These are phyloP conservation scores for Halictus quadricinctus DNA, from an alignment of 2,888 invertebrate genomes.

Conservation along the genomic window DNA sequence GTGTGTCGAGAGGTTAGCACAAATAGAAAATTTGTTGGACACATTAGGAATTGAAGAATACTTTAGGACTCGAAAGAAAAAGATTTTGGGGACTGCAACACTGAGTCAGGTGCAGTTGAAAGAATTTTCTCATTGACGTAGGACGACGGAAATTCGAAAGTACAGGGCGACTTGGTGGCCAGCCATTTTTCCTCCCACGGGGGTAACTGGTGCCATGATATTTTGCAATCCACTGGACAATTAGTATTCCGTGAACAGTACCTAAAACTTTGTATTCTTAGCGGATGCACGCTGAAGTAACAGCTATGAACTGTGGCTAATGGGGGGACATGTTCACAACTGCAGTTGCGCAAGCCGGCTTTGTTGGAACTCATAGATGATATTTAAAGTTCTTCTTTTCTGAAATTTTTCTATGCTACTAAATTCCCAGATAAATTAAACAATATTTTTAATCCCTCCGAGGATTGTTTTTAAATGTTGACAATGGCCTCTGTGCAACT, in stretches of 20 bases:
- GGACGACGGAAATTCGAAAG: conserved; percentile 15
- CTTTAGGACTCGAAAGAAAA: conserved; percentile 22
- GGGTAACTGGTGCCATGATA: neutral
- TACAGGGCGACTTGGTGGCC: conserved; percentile 1
- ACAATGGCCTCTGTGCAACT: neutral
- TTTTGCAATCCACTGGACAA: neutral
- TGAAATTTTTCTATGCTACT: neutral
- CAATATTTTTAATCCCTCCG: neutral
- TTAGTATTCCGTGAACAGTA: conserved; percentile 30
- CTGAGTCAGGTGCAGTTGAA: conserved; percentile 34
- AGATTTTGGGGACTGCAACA: conserved; percentile 13
- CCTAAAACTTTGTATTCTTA: conserved; percentile 26
- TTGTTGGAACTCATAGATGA: neutral
- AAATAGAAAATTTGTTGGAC: conserved; percentile 61
- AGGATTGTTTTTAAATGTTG: neutral
- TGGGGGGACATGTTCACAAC: neutral
- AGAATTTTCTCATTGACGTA: conserved; percentile 14
- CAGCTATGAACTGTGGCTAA: conserved; percentile 8
- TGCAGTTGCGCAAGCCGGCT: neutral
- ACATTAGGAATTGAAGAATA: conserved; percentile 51
- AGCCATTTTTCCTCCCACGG: neutral
- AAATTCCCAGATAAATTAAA: neutral
- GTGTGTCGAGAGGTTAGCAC: conserved; percentile 44
- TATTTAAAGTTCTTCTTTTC: neutral
- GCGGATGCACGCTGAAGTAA: conserved; percentile 3